Conservation (phyloP, 2,113 vertebrate genomes). For the Grus americana region DNA sequence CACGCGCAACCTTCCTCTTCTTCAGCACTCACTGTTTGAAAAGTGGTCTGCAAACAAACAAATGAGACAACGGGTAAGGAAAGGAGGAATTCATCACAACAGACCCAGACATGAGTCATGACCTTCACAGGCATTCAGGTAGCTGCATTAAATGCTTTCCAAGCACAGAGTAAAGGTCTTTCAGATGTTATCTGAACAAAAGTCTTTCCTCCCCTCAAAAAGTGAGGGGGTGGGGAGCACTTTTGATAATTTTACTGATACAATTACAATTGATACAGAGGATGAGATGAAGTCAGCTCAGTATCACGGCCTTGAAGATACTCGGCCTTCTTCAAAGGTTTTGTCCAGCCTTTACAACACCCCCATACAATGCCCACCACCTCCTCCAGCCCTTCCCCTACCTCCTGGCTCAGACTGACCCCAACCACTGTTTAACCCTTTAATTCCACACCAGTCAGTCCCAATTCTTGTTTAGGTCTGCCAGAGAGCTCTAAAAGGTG, state of each 20-base stretch:
- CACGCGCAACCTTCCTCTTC: not conserved
- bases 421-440: not conserved
- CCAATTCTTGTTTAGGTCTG: not conserved
- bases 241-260: not conserved
- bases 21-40: not conserved
- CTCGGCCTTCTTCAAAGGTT: not conserved
- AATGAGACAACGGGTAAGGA: not conserved
- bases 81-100: not conserved
- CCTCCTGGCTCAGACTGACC: not conserved
- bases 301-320: not conserved
- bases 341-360: not conserved
- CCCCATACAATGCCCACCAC: not conserved
- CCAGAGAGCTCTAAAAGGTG: not conserved
- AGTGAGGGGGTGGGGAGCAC: too few species aligned
- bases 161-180: not conserved
- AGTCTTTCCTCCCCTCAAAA: not conserved
- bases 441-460: not conserved
- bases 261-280: not conserved
- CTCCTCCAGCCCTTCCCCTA: not conserved
- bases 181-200: not conserved
- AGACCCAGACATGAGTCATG: not conserved
- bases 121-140: not conserved
- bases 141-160: not conserved
- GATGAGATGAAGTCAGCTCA: not conserved
- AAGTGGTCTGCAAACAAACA: not conserved